Conservation (phyloP, 1,140 invertebrate genomes). For the Cyclina sinensis region DNA sequence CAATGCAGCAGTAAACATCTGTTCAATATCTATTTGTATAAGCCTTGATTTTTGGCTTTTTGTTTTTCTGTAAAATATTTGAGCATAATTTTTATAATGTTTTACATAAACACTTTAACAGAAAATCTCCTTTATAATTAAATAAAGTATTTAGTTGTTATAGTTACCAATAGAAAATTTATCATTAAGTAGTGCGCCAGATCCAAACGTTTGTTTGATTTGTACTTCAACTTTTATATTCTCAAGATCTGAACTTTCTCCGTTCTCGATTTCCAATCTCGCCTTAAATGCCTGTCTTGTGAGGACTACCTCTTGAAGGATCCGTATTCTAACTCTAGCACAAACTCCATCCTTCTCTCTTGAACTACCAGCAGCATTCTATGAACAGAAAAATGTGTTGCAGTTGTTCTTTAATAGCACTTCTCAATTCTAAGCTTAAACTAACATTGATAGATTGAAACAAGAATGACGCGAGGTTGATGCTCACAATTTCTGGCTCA, state of each 20-base stretch:
- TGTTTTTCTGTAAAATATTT: no score
- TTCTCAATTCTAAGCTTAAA: neutral
- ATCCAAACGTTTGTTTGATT: slow-evolving; percentile 57
- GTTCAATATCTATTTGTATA: no score
- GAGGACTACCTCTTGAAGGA: slow-evolving; percentile 72
- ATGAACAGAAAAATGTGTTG: neutral
- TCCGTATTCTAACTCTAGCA: slow-evolving; percentile 73
- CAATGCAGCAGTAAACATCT: no score
- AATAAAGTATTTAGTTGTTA: no score
- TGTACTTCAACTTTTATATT: slow-evolving; percentile 55
- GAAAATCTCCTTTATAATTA: no score
- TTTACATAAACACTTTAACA: no score
- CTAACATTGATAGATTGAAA: neutral
- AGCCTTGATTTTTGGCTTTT: no score
- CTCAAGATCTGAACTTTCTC: slow-evolving; percentile 54
- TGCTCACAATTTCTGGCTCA: no score
- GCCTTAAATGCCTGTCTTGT: slow-evolving; percentile 73
- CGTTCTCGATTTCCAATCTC: slow-evolving; percentile 73
- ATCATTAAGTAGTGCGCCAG: slow-evolving; percentile 8
- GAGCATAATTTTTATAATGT: no score
- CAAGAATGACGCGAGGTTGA: neutral
- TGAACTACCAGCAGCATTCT: neutral
- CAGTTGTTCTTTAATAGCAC: neutral
- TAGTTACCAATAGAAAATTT: slow-evolving; percentile 72
- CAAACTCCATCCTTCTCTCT: slow-evolving; percentile 72